Conservation (phyloP, 2,888 invertebrate species). For the Sarcophaga rosellei region DNA sequence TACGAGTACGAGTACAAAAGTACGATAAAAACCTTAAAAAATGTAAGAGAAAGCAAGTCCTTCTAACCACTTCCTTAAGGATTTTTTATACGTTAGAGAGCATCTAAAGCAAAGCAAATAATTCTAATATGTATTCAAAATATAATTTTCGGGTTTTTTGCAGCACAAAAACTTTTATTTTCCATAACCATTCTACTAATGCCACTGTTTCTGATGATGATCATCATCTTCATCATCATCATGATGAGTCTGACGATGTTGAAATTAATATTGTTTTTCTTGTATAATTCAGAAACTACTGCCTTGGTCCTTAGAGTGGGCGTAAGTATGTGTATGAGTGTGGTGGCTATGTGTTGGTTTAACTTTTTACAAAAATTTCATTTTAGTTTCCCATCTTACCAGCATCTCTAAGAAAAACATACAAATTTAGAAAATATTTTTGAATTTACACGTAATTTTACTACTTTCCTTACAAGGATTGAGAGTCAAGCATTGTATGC, state of each 20-base stretch:
- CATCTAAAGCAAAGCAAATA: conserved; percentile 25
- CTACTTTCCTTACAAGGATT: conserved; percentile 22
- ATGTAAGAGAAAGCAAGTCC: background rate
- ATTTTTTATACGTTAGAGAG: background rate
- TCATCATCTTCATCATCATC: conserved; percentile 20
- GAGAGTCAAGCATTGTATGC: no score
- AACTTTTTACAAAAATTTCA: conserved; percentile 47
- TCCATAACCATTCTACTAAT: no score
- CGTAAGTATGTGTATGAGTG: conserved; percentile 36
- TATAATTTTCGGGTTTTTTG: conserved; percentile 27
- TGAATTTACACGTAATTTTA: conserved; percentile 69
- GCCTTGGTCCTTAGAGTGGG: conserved; percentile 39
- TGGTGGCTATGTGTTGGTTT: conserved; percentile 30
- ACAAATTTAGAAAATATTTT: conserved; percentile 50
- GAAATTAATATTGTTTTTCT: conserved; percentile 65
- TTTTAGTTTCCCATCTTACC: conserved; percentile 40
- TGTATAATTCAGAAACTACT: conserved; percentile 50
- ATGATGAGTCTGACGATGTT: conserved; percentile 13
- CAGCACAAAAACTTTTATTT: conserved; percentile 36
- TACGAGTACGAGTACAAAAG: no score
- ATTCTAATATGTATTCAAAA: conserved; percentile 37
- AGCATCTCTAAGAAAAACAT: conserved; percentile 52
- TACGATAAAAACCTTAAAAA: conserved; percentile 9
- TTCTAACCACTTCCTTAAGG: conserved; percentile 43
- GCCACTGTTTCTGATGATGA: no score